Evolutionary conservation across 2,888 invertebrate genomes (phyloP).

Genomic region (Ormia ochracea): DNA sequence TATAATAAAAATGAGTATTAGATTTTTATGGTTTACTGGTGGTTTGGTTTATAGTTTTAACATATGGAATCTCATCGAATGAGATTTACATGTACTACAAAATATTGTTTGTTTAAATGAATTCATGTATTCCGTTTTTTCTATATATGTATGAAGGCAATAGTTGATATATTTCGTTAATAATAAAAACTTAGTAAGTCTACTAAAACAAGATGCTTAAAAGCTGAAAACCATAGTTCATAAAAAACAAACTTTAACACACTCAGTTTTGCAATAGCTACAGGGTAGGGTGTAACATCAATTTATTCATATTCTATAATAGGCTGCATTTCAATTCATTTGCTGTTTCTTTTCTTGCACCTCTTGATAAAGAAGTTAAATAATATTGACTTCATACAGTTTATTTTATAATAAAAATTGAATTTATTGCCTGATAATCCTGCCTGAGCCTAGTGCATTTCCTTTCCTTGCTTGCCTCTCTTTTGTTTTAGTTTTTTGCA

Average conservation of each 20-base stretch:
- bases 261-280: constrained; percentile 33
- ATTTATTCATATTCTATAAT: constrained; percentile 26
- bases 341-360: constrained; percentile 28
- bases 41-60: constrained; percentile 47
- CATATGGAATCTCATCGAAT: constrained; percentile 38
- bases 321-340: constrained; percentile 46
- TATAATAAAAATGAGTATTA: constrained; percentile 32
- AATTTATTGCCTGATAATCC: constrained; percentile 51
- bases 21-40: constrained; percentile 28
- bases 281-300: constrained; percentile 41
- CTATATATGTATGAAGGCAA: constrained; percentile 37
- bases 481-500: constrained; percentile 66
- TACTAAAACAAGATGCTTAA: constrained; percentile 56
- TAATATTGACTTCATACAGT: constrained; percentile 22
- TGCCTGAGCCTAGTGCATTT: constrained; percentile 67
- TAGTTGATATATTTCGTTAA: constrained; percentile 44
- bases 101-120: constrained; percentile 37
- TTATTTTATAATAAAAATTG: constrained; percentile 33
- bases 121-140: constrained; percentile 45
- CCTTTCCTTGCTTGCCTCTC: constrained; percentile 61
- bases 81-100: constrained; percentile 49
- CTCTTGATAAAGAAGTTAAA: constrained; percentile 14
- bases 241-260: constrained; percentile 30
- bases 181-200: constrained; percentile 55
- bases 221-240: constrained; percentile 51